These are phyloP conservation scores for Muschampia staudingeri DNA, from an alignment of 2,888 invertebrate genomes.

Conservation along the genomic window DNA sequence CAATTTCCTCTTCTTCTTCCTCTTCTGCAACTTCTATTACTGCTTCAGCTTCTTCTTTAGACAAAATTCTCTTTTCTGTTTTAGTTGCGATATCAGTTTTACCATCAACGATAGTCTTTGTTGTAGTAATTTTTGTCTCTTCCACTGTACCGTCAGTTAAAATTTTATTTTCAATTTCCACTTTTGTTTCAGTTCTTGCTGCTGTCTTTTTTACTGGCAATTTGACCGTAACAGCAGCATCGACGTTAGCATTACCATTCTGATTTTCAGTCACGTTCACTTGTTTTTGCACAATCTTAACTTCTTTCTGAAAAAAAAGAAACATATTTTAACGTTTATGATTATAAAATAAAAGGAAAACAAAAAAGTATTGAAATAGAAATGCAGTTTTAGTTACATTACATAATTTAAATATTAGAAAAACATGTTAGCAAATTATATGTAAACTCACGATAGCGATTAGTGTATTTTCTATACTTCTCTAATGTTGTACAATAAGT, in stretches of 20 bases:
- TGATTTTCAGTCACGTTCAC: slow-evolving; percentile 80
- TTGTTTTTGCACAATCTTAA: slow-evolving; percentile 81
- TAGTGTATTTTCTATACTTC: slow-evolving; percentile 74
- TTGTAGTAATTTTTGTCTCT: slow-evolving; percentile 86
- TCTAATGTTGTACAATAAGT: slow-evolving; percentile 82
- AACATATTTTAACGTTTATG: neutral
- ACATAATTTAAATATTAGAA: slow-evolving; percentile 57
- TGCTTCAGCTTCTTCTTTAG: slow-evolving; percentile 79
- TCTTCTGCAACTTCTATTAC: slow-evolving; percentile 77
- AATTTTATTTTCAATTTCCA: slow-evolving; percentile 83
- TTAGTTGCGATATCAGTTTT: slow-evolving; percentile 85
- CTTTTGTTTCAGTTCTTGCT: slow-evolving; percentile 86
- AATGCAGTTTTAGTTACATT: slow-evolving; percentile 57
- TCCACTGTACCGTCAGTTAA: slow-evolving; percentile 84
- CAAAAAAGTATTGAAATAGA: slow-evolving; percentile 30
- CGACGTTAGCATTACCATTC: slow-evolving; percentile 80
- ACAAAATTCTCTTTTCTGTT: slow-evolving; percentile 84
- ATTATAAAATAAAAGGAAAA: slow-evolving; percentile 42
- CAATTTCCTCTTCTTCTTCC: slow-evolving; percentile 73
- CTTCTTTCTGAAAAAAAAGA: slow-evolving; percentile 81
- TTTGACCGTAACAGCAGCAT: slow-evolving; percentile 83
- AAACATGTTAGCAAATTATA: slow-evolving; percentile 62
- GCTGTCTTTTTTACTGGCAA: slow-evolving; percentile 83
- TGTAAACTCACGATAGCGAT: slow-evolving; percentile 77
- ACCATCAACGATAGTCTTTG: slow-evolving; percentile 86